Conservation (phyloP, 2,113 vertebrate genomes). For the Chauna torquata region DNA sequence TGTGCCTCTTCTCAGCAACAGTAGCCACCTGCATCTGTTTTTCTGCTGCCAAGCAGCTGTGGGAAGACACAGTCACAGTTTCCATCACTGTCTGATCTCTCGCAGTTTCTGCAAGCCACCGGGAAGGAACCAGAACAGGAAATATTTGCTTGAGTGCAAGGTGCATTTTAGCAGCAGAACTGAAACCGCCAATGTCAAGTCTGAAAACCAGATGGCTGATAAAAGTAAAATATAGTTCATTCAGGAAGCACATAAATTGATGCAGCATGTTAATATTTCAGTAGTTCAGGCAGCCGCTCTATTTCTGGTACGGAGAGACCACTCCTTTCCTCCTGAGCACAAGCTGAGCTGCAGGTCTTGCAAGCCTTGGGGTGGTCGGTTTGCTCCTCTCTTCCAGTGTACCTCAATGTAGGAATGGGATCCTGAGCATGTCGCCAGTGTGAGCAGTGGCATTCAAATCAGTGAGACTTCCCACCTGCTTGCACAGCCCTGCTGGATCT, state of each 20-base stretch:
- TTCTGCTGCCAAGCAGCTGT: neutral
- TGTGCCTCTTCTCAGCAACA: neutral
- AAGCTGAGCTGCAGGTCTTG: neutral
- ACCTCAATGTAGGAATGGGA: neutral
- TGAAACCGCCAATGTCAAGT: neutral
- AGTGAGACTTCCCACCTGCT: neutral
- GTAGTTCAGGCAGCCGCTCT: neutral
- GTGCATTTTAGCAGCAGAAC: conserved; percentile 36
- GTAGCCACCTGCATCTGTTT: neutral
- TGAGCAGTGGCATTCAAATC: neutral
- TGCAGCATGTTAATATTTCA: neutral
- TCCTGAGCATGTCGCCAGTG: rapidly evolving
- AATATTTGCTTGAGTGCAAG: conserved; percentile 20
- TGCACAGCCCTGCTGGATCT: rapidly evolving
- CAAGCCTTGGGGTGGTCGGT: neutral
- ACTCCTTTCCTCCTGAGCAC: neutral
- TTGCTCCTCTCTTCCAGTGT: neutral
- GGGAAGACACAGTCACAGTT: neutral
- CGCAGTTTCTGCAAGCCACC: neutral
- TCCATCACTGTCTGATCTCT: neutral
- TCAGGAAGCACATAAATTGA: conserved; percentile 23
- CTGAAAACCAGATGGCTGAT: conserved; percentile 41
- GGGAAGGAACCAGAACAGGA: conserved; percentile 21
- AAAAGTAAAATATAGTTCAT: neutral
- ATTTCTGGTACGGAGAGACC: neutral